Base-by-base conservation (phyloP, 2,888 invertebrate genomes). In the Pegoplata infirma region DNA sequence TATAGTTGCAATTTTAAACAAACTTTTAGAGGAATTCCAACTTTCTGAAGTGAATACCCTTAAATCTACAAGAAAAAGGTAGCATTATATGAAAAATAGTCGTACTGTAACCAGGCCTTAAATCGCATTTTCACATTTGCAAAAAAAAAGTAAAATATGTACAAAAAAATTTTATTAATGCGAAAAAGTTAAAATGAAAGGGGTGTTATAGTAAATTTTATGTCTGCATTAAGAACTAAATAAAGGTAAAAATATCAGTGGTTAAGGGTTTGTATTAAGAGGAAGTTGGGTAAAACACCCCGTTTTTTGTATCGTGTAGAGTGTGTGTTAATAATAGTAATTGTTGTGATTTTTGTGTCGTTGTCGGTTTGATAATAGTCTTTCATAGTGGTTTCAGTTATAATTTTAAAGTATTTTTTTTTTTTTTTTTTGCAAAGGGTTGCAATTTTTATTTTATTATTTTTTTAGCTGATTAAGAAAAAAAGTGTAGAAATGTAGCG, bases 251-350 rank as follows among this genome's bases (percentile, higher is more conserved):
- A 66, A 53, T n/a, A n/a, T 59, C 53, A 59, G 10, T 55, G 68
- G 75, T 75, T 67, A 63, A 66, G 49, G 56, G 40, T 55, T 68
- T 63, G 68, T 75, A 49, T 56, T 49, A 56, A 49, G 40, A 47
- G 61, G 47, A 68, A 61, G 47, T 61, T 12, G 8, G 40, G 55
- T n/a, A 59, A 64, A 79, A 51, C 71, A 79, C 71, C 74, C 79
- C 28, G 49, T 19, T 49, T 67, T 36, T 16, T 40, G 36, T 40
- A 5, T 32, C 10, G 4, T 36, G 10, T 78, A 25, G 49, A 23
- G 40, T 55, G 17, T 17, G 59, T 67, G 66, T 74, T 79, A 75
- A 79, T 71, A 79, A 79, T 58, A 79, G 71, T 79, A 79, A 75
- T 79, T 79, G 66, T 75, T 71, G 63, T 75, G 78, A 74, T 75